Conservation (phyloP, 2,888 invertebrate genomes). For the Plagodis dolabraria region DNA sequence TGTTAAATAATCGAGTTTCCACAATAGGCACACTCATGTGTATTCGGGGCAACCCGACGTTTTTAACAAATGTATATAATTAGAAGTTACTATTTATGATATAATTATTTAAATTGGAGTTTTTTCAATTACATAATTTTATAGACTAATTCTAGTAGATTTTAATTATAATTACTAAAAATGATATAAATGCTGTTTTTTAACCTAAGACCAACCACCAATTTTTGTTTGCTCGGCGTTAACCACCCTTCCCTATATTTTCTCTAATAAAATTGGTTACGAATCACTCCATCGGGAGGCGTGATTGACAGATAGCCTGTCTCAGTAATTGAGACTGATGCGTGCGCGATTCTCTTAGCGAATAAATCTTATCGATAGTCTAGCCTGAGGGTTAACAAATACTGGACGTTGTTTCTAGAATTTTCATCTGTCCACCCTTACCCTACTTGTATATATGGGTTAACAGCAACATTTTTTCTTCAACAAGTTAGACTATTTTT, state of each 20-base stretch:
- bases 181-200: background rate
- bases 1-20: too few species aligned
- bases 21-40: too few species aligned
- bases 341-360: constrained; percentile 62
- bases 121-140: too few species aligned
- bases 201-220: constrained; percentile 30
- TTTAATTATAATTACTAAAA: too few species aligned
- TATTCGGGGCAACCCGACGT: too few species aligned
- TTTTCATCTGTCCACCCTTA: background rate
- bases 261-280: constrained; percentile 63
- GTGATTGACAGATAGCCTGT: constrained; percentile 82
- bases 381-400: background rate
- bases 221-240: too few species aligned
- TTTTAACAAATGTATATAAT: too few species aligned
- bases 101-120: too few species aligned
- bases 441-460: background rate
- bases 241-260: constrained; percentile 36
- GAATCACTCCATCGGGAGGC: constrained; percentile 75
- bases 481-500: too few species aligned
- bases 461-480: too few species aligned
- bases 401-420: background rate
- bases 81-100: too few species aligned
- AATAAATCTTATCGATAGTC: constrained; percentile 57
- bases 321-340: constrained; percentile 81
- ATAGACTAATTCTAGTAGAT: too few species aligned